Evolutionary conservation across 1,140 invertebrate species (phyloP).

Genomic region (Pseudomyrmex gracilis): DNA sequence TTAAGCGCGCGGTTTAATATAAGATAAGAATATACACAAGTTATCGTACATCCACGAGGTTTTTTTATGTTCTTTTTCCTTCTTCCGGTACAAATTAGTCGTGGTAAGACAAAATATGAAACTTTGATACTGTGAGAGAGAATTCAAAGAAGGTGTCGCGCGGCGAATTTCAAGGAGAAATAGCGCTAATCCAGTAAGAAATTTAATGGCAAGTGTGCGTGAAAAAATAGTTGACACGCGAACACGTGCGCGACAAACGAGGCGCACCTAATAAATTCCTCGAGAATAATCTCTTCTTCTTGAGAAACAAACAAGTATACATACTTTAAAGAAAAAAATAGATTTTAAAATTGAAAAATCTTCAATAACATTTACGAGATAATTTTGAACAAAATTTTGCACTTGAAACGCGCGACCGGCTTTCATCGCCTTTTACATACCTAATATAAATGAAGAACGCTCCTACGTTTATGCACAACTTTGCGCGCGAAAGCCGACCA

Average conservation of each 20-base stretch:
- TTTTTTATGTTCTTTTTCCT: too few species aligned
- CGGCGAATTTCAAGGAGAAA: constrained; percentile 18
- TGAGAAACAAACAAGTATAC: not conserved
- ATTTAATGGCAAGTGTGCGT: constrained; percentile 23
- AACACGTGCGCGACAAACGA: not conserved
- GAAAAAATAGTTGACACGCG: constrained; percentile 12
- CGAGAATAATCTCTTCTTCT: not conserved
- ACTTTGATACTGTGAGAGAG: constrained; percentile 23
- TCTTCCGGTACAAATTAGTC: too few species aligned
- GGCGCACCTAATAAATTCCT: not conserved
- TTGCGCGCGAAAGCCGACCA: constrained; percentile 20
- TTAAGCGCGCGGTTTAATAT: too few species aligned
- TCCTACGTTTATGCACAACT: constrained; percentile 30
- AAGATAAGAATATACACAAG: too few species aligned
- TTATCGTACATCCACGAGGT: too few species aligned
- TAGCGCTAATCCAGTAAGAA: constrained; percentile 10
- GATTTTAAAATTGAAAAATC: constrained; percentile 4
- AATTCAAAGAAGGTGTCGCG: constrained; percentile 27
- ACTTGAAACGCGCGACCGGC: not conserved
- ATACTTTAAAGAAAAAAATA: not conserved
- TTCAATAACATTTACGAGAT: not conserved
- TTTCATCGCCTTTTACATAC: constrained; percentile 20
- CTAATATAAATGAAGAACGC: constrained; percentile 19
- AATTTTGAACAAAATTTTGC: not conserved
- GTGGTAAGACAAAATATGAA: not conserved